Evolutionary conservation across 2,888 invertebrate species (phyloP).

Genomic region (Drosophila hamatofila): DNA sequence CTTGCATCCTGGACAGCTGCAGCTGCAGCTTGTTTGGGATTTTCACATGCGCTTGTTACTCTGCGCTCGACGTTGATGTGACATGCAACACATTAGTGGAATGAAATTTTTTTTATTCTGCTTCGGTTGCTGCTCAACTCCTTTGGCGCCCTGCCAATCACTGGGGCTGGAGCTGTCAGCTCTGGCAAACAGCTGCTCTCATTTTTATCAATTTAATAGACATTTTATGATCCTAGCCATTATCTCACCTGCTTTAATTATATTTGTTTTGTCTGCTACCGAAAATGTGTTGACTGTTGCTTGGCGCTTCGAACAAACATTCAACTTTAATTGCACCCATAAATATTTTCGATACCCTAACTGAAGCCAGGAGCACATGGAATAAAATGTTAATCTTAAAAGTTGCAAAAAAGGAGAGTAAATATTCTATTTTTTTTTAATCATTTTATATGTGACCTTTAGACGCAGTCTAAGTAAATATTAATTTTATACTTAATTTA

Average conservation of each 20-base stretch:
- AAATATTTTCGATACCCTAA: constrained; percentile 54
- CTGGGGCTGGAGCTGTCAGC: constrained; percentile 41
- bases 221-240: constrained; percentile 25
- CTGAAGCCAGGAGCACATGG: background rate
- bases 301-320: constrained; percentile 50
- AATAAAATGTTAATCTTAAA: background rate
- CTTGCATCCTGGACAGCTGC: constrained; percentile 59
- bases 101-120: constrained; percentile 59
- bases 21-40: constrained; percentile 65
- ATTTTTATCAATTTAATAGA: constrained; percentile 58
- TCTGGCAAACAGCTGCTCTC: constrained; percentile 9
- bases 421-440: background rate
- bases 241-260: constrained; percentile 66
- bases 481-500: too few relatives aligned
- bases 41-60: constrained; percentile 69
- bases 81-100: constrained; percentile 78
- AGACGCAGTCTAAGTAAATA: too few relatives aligned
- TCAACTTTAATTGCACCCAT: constrained; percentile 68
- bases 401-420: background rate
- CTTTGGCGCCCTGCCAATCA: constrained; percentile 32
- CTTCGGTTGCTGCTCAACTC: background rate
- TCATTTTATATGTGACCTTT: background rate
- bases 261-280: constrained; percentile 55
- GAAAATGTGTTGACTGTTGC: constrained; percentile 65
- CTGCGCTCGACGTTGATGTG: constrained; percentile 72